Evolutionary conservation across 2,113 vertebrate species (phyloP).

Genomic region (Cynopterus brachyotis): DNA sequence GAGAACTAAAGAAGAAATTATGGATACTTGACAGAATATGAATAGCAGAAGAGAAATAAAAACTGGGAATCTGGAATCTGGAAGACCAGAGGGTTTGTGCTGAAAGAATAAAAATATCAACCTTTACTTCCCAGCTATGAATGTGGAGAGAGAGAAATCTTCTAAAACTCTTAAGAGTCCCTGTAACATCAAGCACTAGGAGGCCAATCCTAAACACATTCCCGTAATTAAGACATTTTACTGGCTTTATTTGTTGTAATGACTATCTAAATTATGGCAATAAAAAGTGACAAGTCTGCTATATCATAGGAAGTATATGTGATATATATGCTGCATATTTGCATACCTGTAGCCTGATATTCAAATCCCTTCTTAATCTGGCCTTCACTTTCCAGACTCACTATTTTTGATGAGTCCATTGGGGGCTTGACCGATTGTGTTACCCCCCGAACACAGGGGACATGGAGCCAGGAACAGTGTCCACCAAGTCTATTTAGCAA

Average conservation of each 20-base stretch:
- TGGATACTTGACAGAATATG: background rate
- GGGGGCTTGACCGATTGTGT: too few species aligned
- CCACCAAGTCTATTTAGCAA: too few species aligned
- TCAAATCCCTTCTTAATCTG: background rate
- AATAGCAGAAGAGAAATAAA: background rate
- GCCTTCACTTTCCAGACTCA: background rate
- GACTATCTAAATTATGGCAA: background rate
- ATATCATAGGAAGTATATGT: background rate
- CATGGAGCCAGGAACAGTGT: too few species aligned
- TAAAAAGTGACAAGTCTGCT: background rate
- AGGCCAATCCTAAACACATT: too few species aligned
- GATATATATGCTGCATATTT: background rate
- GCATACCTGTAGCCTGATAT: accelerated
- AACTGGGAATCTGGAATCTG: background rate
- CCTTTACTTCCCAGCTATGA: background rate
- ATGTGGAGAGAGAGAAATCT: background rate
- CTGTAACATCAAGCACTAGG: too few species aligned
- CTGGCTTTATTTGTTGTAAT: background rate
- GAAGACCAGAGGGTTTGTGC: background rate
- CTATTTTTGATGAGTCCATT: too few species aligned
- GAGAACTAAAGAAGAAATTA: background rate
- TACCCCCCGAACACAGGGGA: too few species aligned
- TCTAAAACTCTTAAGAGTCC: background rate
- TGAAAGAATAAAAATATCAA: background rate
- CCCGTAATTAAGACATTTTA: background rate